phyloP scores from a whole-genome alignment of 2,113 vertebrate genomes.

The Coregonus clupeaformis region DNA sequence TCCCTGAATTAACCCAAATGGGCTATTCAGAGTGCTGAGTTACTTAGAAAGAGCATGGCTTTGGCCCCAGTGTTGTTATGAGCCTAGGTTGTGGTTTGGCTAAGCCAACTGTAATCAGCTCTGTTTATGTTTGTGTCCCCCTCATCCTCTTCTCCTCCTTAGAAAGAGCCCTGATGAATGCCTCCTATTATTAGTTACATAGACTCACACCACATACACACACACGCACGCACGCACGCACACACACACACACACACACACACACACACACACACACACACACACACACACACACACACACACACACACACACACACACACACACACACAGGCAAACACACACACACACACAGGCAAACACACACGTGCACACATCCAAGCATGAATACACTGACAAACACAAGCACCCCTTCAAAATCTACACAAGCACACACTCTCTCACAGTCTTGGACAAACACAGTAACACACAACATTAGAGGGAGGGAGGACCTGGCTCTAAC shows the following conservation, averaged over 20 bases:
- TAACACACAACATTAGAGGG: conserved; percentile 12
- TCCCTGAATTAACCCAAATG: conserved; percentile 16
- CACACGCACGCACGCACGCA: conserved; percentile 15
- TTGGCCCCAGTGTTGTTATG: conserved; percentile 10
- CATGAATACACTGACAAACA: not conserved
- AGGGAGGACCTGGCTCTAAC: not conserved
- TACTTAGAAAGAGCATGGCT: conserved; percentile 65
- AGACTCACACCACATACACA: conserved; percentile 29
- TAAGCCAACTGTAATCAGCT: not conserved
- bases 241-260: conserved; percentile 27
- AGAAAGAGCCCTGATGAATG: conserved; percentile 47
- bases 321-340: not conserved
- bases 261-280: conserved; percentile 15
- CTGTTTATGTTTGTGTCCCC: not conserved
- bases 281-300: not conserved
- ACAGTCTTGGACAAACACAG: not conserved
- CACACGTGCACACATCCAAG: not conserved
- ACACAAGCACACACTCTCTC: not conserved
- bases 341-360: conserved; percentile 1
- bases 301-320: not conserved
- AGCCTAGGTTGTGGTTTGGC: not conserved
- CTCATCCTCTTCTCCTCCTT: conserved; percentile 9
- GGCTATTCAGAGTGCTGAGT: conserved; percentile 45
- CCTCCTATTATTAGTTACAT: conserved; percentile 48
- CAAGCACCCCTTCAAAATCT: not conserved